Evolutionary conservation across 2,888 invertebrate genomes (phyloP), one percentile per base, ranked within the genome.

Genomic region (Drosophila fungiperda): DNA sequence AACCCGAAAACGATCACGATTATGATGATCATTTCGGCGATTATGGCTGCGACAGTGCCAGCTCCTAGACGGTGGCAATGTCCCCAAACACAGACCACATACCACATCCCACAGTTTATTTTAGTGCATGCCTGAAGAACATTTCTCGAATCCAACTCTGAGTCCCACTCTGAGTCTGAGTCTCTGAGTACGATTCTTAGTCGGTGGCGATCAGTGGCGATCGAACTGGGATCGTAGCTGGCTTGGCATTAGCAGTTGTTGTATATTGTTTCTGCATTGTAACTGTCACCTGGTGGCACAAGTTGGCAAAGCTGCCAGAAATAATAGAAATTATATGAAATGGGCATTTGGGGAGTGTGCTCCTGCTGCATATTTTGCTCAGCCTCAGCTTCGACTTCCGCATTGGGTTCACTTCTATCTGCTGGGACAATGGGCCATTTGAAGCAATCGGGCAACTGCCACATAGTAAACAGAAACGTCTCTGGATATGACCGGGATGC

Each of bases 241-340:
- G 55, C 57, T 52, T 49, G 58, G 69, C 76, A 78, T 69, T 78
- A 71, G 78, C 69, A 80, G 68, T 77, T 69, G 83, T 79, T 83
- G 79, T 81, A 83, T 86, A 88, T 83, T 88, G 89, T 88, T 85
- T 81, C 81, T 79, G 85, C 87, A 78, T 86, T 85, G 85, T 85
- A 85, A 85, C 89, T 85, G 85, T 85, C 85, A 85, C 85, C 89
- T 83, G 68, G 83, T 86, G 76, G 83, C 85, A 86, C 54, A 55
- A 55, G 86, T 83, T 86, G 79, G 77, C 86, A 81, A 78, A 79
- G 81, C 77, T 83, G 88, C 83, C 77, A 85, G 78, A 83, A 88
- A 88, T 85, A 88, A 83, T 78, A 86, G 89, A 88, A 85, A 85
- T 85, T 88, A 88, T 85, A 88, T 85, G 80, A 85, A 85, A 88